phyloP scores from a whole-genome alignment of 53 echinoderm and acorn worm genomes.

The Echinometra lucunter region DNA sequence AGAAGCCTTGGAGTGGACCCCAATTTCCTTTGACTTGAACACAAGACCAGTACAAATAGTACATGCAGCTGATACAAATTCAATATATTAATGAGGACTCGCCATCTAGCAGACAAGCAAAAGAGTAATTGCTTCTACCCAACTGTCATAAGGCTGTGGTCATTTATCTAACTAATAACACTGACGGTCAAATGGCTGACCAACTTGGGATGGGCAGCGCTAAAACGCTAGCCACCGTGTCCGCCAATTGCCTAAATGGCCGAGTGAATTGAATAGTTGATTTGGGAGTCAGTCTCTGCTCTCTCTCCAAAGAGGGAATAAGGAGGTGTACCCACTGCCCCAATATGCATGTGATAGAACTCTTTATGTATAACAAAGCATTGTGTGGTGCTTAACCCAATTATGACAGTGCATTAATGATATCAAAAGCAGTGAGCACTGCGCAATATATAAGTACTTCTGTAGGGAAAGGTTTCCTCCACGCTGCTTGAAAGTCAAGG shows the following conservation, averaged over 20 bases:
- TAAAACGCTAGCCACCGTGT: constrained; percentile 35
- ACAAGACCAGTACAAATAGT: neutral
- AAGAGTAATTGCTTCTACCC: constrained; percentile 34
- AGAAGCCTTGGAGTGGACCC: neutral
- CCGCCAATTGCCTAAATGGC: constrained; percentile 50
- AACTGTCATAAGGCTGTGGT: constrained; percentile 51
- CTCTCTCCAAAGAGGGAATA: neutral
- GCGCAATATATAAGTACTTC: too few relatives aligned
- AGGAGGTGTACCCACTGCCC: neutral
- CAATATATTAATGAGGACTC: constrained; percentile 27
- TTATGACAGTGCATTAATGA: neutral
- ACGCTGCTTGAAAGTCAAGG: too few relatives aligned
- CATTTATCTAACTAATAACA: constrained; percentile 50
- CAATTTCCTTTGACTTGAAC: neutral
- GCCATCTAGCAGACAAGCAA: constrained; percentile 8
- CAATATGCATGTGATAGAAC: neutral
- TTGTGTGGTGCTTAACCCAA: neutral
- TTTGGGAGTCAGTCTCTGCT: constrained; percentile 33
- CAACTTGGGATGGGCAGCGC: constrained; percentile 26
- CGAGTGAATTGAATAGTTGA: constrained; percentile 38
- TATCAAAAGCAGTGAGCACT: too few relatives aligned
- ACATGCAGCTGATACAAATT: constrained; percentile 28
- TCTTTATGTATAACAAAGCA: neutral
- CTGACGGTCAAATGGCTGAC: constrained; percentile 32
- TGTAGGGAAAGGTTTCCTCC: too few relatives aligned